phyloP scores from a whole-genome alignment of 1,140 invertebrate genomes.

The Temnothorax longispinosus region DNA sequence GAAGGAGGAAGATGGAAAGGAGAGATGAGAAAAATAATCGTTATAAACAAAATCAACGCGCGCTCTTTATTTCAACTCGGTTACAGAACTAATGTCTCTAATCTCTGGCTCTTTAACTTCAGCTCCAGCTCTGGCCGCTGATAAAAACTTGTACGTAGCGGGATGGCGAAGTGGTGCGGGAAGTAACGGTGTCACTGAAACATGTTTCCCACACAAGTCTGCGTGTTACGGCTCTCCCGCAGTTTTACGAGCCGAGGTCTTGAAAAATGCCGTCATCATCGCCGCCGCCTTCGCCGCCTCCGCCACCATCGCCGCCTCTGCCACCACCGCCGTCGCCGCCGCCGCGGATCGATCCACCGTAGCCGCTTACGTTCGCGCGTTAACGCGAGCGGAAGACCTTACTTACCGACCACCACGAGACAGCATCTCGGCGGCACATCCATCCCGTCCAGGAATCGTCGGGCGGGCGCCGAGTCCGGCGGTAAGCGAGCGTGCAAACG shows the following conservation, averaged over 20 bases:
- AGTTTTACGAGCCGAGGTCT: slow-evolving; percentile 18
- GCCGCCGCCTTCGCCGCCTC: background rate
- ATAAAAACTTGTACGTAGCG: background rate
- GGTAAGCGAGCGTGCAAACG: slow-evolving; percentile 6
- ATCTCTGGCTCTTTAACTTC: background rate
- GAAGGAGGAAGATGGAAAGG: background rate
- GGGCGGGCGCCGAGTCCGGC: slow-evolving; percentile 11
- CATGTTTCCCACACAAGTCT: background rate
- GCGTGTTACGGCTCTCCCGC: background rate
- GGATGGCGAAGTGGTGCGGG: background rate
- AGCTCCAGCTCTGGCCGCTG: background rate
- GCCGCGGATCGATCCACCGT: slow-evolving; percentile 17
- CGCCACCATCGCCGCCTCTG: background rate
- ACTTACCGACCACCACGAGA: slow-evolving; percentile 53
- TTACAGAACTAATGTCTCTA: background rate
- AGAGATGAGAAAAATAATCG: background rate
- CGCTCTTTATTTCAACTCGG: background rate
- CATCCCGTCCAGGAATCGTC: slow-evolving; percentile 34
- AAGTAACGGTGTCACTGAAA: slow-evolving; percentile 3
- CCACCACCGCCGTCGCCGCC: background rate
- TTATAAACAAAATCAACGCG: background rate
- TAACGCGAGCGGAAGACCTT: slow-evolving; percentile 38
- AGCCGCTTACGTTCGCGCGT: slow-evolving; percentile 17
- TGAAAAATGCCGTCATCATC: slow-evolving; percentile 12
- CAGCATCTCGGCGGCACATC: slow-evolving; percentile 35